Base-by-base conservation (phyloP, 1,140 invertebrate genomes). In the Rhopalosiphum maidis region DNA sequence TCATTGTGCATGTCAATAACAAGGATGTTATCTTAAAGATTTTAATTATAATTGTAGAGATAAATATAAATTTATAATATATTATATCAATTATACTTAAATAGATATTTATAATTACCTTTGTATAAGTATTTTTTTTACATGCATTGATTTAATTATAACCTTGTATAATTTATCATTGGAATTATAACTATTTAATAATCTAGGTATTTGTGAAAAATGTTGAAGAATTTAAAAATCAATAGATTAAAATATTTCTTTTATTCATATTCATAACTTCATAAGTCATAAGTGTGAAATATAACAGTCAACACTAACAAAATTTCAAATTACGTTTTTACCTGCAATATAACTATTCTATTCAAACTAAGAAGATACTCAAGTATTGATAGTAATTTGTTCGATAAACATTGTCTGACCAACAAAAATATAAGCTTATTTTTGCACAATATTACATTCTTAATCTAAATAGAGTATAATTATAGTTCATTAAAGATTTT, bases 41-140 rank as follows among this genome's bases (percentile, higher is more conserved):
- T 54, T 55, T 55, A 89, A 55, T 89, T 35, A 35, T 55, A n/a
- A 55, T 55, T 54, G 85, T 46, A 4, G 43, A 18, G 30, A 86
- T 86, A 11, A 86, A 46, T 25, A 54, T 37, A 35, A 35, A 25
- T 89, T 46, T 8, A 30, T 46, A 46, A 6, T 46, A 86, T 46
- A 77, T 86, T 46, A 46, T 48, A 89, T 88, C 8, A 89, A 89
- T 54, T 55, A 55, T 37, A 25, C 22, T 54, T 37, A 89, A 89
- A 89, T 89, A 4, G 87, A 3, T 35, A 89, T 89, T 88, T 51
- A 51, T 51, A 18, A 51, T 48, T 88, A 41, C 41, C 41, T 41
- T 41, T 41, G 3, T 41, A 48, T 87, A 25, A 35, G 43, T 85
- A 86, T 48, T 51, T 15, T 11, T 46, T 9, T 3, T 54, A 54